Evolutionary conservation across 1,140 invertebrate genomes (phyloP).

Genomic region (Theocolax elegans): DNA sequence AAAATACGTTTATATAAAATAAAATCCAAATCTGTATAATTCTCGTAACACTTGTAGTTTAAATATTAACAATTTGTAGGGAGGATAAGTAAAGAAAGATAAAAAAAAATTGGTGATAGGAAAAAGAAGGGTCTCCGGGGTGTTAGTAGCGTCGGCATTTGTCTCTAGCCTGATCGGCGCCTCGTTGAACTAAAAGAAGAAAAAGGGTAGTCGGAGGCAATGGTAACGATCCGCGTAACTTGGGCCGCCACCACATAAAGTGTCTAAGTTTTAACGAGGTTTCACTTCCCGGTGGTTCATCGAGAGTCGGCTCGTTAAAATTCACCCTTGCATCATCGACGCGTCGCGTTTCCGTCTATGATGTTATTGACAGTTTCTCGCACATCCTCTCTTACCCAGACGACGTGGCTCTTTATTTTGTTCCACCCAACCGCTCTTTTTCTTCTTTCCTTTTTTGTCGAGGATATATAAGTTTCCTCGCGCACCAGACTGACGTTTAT

Average conservation of each 20-base stretch:
- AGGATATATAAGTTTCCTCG: neutral
- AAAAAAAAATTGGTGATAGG: too few relatives aligned
- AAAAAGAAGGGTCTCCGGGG: too few relatives aligned
- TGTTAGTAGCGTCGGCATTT: too few relatives aligned
- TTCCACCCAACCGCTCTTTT: neutral
- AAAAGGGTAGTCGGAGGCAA: neutral
- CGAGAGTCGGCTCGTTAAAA: constrained; percentile 19
- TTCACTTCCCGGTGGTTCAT: neutral
- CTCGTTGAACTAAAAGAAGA: neutral
- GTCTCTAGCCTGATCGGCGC: too few relatives aligned
- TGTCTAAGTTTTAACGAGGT: constrained; percentile 19
- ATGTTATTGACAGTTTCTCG: constrained; percentile 12
- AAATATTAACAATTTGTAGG: too few relatives aligned
- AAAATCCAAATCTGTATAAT: too few relatives aligned
- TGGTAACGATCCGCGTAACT: neutral
- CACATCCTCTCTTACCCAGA: neutral
- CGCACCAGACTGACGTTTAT: too few relatives aligned
- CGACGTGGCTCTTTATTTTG: too few relatives aligned
- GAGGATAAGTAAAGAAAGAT: too few relatives aligned
- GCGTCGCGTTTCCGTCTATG: neutral
- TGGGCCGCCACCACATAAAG: neutral
- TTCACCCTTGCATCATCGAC: neutral
- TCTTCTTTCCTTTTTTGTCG: neutral
- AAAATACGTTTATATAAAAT: too few relatives aligned
- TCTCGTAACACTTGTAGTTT: too few relatives aligned